Conservation (phyloP, 2,888 invertebrate genomes). For the Euplexia lucipara region DNA sequence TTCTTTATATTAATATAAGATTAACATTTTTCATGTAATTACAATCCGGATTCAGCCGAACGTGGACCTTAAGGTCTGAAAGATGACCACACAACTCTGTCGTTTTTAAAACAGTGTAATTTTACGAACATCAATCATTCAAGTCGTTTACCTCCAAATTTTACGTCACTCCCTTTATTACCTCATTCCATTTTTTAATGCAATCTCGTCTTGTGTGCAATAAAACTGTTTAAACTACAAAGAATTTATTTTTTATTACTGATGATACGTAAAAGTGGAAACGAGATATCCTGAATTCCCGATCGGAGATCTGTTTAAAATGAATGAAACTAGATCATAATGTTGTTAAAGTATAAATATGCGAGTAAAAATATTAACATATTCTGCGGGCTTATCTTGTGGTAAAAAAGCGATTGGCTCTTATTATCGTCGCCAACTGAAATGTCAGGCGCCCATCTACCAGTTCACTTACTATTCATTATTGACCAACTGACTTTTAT, state of each 20-base stretch:
- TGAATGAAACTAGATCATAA: constrained; percentile 46
- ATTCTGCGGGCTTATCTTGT: constrained; percentile 33
- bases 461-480: constrained; percentile 44
- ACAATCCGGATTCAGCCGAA: constrained; percentile 60
- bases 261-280: constrained; percentile 33
- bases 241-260: constrained; percentile 42
- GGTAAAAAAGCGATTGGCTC: constrained; percentile 50
- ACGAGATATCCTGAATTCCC: constrained; percentile 8
- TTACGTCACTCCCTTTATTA: constrained; percentile 83
- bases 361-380: constrained; percentile 50
- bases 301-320: constrained; percentile 28
- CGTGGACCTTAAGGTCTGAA: constrained; percentile 61
- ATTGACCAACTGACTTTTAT: constrained; percentile 54
- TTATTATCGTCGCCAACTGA: constrained; percentile 52
- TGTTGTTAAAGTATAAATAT: constrained; percentile 33
- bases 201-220: constrained; percentile 73
- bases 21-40: constrained; percentile 62
- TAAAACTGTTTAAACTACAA: constrained; percentile 52
- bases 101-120: constrained; percentile 82
- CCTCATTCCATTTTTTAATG: constrained; percentile 82
- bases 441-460: constrained; percentile 54
- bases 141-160: constrained; percentile 85
- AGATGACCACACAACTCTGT: constrained; percentile 70
- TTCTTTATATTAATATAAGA: constrained; percentile 49
- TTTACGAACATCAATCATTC: constrained; percentile 88